phyloP scores from a whole-genome alignment of 2,797 vertebrate genomes.

The Sebastolobus altivelis region DNA sequence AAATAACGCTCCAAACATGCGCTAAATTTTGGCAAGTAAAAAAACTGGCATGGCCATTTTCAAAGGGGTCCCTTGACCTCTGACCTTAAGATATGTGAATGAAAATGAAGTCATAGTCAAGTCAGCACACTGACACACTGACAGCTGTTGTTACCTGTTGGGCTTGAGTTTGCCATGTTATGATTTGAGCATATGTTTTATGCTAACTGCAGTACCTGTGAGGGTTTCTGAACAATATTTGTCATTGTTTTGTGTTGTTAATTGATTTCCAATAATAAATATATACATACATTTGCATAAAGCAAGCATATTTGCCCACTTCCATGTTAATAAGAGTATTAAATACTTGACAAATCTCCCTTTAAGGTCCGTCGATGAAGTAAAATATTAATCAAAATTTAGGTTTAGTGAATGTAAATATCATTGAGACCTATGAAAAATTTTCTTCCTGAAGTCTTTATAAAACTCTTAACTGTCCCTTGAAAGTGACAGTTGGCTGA shows the following conservation, averaged over 20 bases:
- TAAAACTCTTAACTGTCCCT: not conserved
- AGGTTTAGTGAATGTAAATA: not conserved
- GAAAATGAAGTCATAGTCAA: not conserved
- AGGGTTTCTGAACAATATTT: no score
- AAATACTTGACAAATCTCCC: no score
- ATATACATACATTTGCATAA: no score
- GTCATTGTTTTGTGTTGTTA: no score
- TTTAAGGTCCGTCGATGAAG: not conserved
- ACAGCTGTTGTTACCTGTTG: no score
- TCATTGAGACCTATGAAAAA: not conserved
- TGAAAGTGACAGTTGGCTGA: conserved; percentile 7
- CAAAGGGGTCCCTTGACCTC: not conserved
- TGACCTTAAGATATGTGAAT: not conserved
- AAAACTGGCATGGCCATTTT: not conserved
- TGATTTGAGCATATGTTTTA: no score
- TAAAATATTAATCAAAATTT: conserved; percentile 1
- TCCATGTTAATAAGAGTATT: no score
- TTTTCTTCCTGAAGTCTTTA: not conserved
- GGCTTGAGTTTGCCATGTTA: no score
- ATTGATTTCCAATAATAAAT: no score
- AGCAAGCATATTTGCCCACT: no score
- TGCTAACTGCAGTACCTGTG: no score
- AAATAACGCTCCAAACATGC: not conserved
- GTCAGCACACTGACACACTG: no score
- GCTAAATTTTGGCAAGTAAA: not conserved